Conservation (phyloP, 1,140 invertebrate species). For the Ips typographus region DNA sequence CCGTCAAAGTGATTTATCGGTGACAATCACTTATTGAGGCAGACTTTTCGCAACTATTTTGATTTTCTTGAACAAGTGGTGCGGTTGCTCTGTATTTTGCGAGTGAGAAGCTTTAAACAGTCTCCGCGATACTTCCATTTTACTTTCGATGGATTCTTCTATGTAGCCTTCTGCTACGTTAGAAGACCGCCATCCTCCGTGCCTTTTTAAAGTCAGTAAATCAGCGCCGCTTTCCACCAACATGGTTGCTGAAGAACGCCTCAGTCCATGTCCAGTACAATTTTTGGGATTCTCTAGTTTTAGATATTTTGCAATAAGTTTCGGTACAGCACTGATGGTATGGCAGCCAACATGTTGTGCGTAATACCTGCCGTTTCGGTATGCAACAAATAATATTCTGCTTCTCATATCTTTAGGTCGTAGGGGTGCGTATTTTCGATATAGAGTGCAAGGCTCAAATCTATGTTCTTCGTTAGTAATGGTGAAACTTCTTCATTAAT, state of each 20-base stretch:
- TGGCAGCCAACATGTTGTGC: not conserved
- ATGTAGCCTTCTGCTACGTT: conserved; percentile 6
- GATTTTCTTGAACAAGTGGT: too few relatives aligned
- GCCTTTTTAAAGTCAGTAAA: conserved; percentile 22
- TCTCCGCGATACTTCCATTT: not conserved
- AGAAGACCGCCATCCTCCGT: conserved; percentile 16
- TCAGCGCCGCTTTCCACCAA: conserved; percentile 23
- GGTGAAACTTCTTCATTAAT: not conserved
- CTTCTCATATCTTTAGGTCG: not conserved
- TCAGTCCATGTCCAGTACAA: conserved; percentile 20
- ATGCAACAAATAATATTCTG: not conserved
- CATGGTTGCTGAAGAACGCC: conserved; percentile 28
- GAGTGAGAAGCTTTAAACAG: not conserved
- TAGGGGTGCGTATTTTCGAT: not conserved
- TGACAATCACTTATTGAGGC: too few relatives aligned
- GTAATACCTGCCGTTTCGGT: not conserved
- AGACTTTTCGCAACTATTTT: too few relatives aligned
- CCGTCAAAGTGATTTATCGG: too few relatives aligned
- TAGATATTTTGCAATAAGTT: not conserved
- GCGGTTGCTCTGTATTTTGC: too few relatives aligned
- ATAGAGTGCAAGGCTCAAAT: not conserved
- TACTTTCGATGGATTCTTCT: not conserved
- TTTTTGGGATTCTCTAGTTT: not conserved
- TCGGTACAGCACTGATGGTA: not conserved
- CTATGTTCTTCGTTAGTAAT: not conserved